Evolutionary conservation across 2,888 invertebrate species (phyloP).

Genomic region (Reticulitermes lucifugus): DNA sequence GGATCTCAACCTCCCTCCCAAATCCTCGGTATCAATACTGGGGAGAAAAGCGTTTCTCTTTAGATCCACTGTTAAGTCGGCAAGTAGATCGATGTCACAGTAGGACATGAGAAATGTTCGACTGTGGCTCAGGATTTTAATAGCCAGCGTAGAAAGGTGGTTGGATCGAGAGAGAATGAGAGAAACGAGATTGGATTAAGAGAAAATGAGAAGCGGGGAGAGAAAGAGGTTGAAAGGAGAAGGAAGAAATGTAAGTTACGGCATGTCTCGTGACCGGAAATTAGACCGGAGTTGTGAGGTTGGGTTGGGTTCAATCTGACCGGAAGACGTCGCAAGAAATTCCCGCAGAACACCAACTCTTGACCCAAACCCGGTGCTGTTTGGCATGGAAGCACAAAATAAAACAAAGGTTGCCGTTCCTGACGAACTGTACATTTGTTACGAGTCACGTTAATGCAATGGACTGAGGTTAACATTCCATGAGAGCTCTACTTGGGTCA

Average conservation of each 20-base stretch:
- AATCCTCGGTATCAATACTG: background rate
- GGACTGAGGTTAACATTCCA: background rate
- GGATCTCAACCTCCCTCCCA: background rate
- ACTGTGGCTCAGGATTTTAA: slow-evolving; percentile 26
- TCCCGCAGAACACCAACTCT: slow-evolving; percentile 14
- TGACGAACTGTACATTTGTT: background rate
- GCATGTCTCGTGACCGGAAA: slow-evolving; percentile 60
- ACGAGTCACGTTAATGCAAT: background rate
- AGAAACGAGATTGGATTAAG: slow-evolving; percentile 11
- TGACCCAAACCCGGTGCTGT: background rate
- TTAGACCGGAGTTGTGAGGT: slow-evolving; percentile 60
- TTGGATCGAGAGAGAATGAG: slow-evolving; percentile 15
- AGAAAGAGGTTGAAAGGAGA: slow-evolving; percentile 1
- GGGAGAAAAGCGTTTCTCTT: background rate
- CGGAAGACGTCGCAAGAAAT: slow-evolving; percentile 40
- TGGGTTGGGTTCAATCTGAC: slow-evolving; percentile 50
- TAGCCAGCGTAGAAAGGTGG: slow-evolving; percentile 11
- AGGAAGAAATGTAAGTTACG: slow-evolving; percentile 58
- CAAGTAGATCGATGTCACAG: slow-evolving; percentile 29
- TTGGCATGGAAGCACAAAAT: background rate
- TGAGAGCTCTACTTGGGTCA: too few species aligned
- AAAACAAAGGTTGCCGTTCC: background rate
- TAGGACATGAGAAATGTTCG: slow-evolving; percentile 14
- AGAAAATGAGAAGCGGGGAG: slow-evolving; percentile 9
- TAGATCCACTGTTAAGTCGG: slow-evolving; percentile 2